Evolutionary conservation across 2,797 vertebrate genomes (phyloP).

Genomic region (Orestias chungarensis): DNA sequence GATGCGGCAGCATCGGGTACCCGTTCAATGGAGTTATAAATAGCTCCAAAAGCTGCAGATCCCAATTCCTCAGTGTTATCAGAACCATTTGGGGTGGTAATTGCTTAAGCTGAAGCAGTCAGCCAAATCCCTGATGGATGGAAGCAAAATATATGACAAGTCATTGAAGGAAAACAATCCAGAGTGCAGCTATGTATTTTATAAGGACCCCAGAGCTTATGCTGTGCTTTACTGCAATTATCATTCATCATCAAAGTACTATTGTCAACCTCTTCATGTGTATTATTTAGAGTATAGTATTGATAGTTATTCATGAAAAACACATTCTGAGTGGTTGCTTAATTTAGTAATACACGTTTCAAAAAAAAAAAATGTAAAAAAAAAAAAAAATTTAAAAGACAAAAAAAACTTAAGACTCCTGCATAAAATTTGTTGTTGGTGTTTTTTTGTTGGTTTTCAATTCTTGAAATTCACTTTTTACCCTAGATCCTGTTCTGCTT

Average conservation of each 20-base stretch:
- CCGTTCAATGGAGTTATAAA: conserved; percentile 73
- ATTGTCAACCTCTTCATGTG: background rate
- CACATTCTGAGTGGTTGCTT: no score
- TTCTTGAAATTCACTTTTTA: background rate
- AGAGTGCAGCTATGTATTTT: background rate
- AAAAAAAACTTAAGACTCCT: no score
- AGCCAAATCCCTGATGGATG: conserved; percentile 68
- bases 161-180: conserved; percentile 42
- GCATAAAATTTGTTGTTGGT: no score
- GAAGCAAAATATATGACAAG: conserved; percentile 43
- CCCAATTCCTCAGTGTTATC: conserved; percentile 72
- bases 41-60: conserved; percentile 68
- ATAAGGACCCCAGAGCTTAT: conserved; percentile 14
- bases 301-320: background rate
- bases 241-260: background rate
- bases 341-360: no score
- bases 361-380: no score
- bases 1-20: conserved; percentile 69
- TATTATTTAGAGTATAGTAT: background rate
- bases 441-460: no score
- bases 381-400: no score
- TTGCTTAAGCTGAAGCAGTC: conserved; percentile 74
- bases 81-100: conserved; percentile 75
- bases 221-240: background rate
- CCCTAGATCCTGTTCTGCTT: background rate